Evolutionary conservation across 2,888 invertebrate species (phyloP).

Genomic region (Drosophila emarginata): DNA sequence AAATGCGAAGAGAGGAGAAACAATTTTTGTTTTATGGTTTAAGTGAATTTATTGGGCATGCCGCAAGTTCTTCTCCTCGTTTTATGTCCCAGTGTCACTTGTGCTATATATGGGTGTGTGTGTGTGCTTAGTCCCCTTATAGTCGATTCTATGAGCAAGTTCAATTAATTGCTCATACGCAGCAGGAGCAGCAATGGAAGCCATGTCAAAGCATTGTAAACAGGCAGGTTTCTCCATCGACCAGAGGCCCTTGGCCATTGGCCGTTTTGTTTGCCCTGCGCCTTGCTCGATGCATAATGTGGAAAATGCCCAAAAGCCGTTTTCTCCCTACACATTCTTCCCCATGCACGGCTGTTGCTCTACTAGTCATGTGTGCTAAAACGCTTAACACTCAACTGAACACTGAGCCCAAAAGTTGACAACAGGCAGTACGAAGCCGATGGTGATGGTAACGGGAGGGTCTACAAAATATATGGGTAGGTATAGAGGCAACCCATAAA

Average conservation of each 20-base stretch:
- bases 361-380: conserved; percentile 32
- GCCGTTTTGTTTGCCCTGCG: conserved; percentile 12
- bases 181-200: conserved; percentile 17
- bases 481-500: conserved; percentile 33
- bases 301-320: conserved; percentile 11
- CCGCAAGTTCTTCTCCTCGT: not conserved
- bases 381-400: conserved; percentile 62
- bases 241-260: conserved; percentile 1
- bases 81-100: not conserved
- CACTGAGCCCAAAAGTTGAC: conserved; percentile 41
- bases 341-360: not conserved
- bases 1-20: not conserved
- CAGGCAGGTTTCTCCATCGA: conserved; percentile 16
- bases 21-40: conserved; percentile 9
- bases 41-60: conserved; percentile 13
- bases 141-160: conserved; percentile 32
- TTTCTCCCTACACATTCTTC: not conserved
- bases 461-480: not conserved
- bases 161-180: conserved; percentile 63
- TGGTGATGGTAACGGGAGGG: no score
- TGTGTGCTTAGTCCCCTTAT: conserved; percentile 23
- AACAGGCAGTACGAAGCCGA: conserved; percentile 8
- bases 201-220: conserved; percentile 37
- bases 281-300: conserved; percentile 5
- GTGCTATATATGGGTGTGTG: conserved; percentile 22